Evolutionary conservation across 1,140 invertebrate species (phyloP).

Genomic region (Calycopis cecrops): DNA sequence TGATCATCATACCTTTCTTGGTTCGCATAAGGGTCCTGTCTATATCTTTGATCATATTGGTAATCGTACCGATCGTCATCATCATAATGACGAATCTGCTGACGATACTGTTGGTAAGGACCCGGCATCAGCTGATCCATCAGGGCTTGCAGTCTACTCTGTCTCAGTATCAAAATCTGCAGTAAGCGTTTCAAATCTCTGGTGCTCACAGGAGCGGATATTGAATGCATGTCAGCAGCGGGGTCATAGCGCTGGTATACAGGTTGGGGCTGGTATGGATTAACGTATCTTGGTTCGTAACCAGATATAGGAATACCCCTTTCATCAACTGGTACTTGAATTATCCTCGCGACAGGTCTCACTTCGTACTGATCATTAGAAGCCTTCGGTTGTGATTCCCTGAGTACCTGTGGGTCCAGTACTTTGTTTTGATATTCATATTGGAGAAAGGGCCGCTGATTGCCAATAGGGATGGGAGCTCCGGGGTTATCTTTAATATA

Average conservation of each 20-base stretch:
- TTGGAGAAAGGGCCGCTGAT: conserved; percentile 69
- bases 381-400: conserved; percentile 45
- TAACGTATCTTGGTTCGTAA: conserved; percentile 56
- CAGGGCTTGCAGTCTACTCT: conserved; percentile 73
- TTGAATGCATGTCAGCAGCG: conserved; percentile 50
- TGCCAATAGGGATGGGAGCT: conserved; percentile 66
- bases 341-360: conserved; percentile 49
- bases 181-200: conserved; percentile 76
- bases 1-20: conserved; percentile 63
- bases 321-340: conserved; percentile 58
- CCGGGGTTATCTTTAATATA: conserved; percentile 71
- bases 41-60: conserved; percentile 49
- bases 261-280: conserved; percentile 49
- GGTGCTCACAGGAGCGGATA: conserved; percentile 75
- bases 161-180: conserved; percentile 75
- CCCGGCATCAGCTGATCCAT: conserved; percentile 67
- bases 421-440: conserved; percentile 64
- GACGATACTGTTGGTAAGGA: conserved; percentile 51
- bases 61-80: conserved; percentile 60
- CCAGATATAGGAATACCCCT: conserved; percentile 57
- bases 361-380: conserved; percentile 46
- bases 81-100: conserved; percentile 44
- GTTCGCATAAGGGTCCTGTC: conserved; percentile 56
- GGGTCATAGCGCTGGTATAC: conserved; percentile 55
- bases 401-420: conserved; percentile 62